phyloP scores from a whole-genome alignment of 2,888 invertebrate genomes.

The Callyntrura sp. region DNA sequence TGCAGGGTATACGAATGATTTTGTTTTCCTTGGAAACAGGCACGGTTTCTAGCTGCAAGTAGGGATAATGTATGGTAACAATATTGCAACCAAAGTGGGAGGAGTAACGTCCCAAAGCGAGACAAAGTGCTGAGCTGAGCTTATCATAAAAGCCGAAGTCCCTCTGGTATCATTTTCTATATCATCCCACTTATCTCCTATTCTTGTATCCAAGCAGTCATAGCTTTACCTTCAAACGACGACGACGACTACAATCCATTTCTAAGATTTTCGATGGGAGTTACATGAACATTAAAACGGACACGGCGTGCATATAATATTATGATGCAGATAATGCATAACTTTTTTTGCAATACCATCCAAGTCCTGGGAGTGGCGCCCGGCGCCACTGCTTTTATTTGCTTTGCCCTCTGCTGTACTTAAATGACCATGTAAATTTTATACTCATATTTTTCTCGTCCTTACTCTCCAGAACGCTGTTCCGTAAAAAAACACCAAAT shows the following conservation, averaged over 20 bases:
- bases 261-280: not conserved
- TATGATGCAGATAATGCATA: not conserved
- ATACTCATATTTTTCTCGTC: too few species aligned
- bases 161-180: slow-evolving; percentile 80
- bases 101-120: slow-evolving; percentile 75
- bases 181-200: slow-evolving; percentile 71
- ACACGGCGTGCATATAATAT: slow-evolving; percentile 1
- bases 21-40: too few species aligned
- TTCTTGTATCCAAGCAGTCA: not conserved
- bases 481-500: too few species aligned
- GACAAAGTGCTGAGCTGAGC: slow-evolving; percentile 80
- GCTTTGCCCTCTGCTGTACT: too few species aligned
- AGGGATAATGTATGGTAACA: slow-evolving; percentile 16
- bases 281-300: not conserved
- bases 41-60: not conserved
- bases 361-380: too few species aligned
- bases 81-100: slow-evolving; percentile 23
- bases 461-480: too few species aligned
- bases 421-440: too few species aligned
- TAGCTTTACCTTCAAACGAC: not conserved
- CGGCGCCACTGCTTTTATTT: too few species aligned
- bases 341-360: not conserved
- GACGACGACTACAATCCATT: not conserved
- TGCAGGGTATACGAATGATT: not conserved
- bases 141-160: slow-evolving; percentile 79